Evolutionary conservation across 2,797 vertebrate genomes (phyloP).

Genomic region (Melanotaenia trifasciata): DNA sequence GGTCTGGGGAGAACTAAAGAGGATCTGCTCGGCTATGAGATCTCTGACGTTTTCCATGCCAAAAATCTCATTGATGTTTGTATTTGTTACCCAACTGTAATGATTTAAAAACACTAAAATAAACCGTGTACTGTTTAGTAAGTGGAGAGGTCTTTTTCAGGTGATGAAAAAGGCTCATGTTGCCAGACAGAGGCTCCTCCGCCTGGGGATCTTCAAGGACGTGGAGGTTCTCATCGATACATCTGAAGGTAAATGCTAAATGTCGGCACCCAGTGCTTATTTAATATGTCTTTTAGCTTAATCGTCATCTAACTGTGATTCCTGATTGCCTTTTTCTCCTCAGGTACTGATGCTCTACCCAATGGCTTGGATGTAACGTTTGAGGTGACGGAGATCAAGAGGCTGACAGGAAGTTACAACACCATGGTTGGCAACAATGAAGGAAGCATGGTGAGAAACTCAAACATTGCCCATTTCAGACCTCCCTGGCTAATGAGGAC

Average conservation of each 20-base stretch:
- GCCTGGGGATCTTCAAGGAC: slow-evolving; percentile 93
- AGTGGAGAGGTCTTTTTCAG: slow-evolving; percentile 66
- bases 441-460: slow-evolving; percentile 93
- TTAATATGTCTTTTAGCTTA: background rate
- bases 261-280: slow-evolving; percentile 46
- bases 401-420: slow-evolving; percentile 95
- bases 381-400: slow-evolving; percentile 92
- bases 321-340: slow-evolving; percentile 12
- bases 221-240: slow-evolving; percentile 96
- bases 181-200: slow-evolving; percentile 91
- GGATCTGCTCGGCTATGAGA: slow-evolving; percentile 94
- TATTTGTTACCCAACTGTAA: slow-evolving; percentile 11
- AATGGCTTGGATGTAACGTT: slow-evolving; percentile 96
- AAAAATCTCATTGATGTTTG: slow-evolving; percentile 95
- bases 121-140: background rate
- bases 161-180: slow-evolving; percentile 94
- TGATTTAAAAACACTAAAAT: too few relatives aligned
- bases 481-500: too few relatives aligned
- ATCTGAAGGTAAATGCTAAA: slow-evolving; percentile 81
- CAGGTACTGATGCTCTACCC: slow-evolving; percentile 91
- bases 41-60: slow-evolving; percentile 92
- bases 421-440: slow-evolving; percentile 99
- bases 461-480: background rate
- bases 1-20: slow-evolving; percentile 96
- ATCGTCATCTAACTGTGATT: background rate